Conservation (phyloP, 1,140 invertebrate genomes). For the Drosophila arizonae region DNA sequence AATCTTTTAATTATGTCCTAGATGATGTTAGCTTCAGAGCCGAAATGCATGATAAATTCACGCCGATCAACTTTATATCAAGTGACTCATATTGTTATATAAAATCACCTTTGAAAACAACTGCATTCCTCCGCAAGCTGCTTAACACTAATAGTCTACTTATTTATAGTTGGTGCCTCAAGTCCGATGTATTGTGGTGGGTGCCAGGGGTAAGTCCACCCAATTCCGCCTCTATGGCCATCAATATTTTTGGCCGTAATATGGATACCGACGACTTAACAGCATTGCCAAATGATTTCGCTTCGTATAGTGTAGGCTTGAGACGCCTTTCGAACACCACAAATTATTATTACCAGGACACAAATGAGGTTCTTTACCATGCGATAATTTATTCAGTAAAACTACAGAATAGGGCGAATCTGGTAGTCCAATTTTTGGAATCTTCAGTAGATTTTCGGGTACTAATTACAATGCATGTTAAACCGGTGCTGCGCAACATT, state of each 20-base stretch:
- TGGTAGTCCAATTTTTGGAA: conserved; percentile 17
- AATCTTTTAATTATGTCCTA: conserved; percentile 2
- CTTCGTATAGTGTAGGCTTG: background rate
- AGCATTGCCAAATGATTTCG: background rate
- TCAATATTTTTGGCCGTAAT: conserved; percentile 10
- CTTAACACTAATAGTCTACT: conserved; percentile 9
- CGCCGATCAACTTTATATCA: background rate
- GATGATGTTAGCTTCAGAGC: background rate
- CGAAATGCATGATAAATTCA: conserved; percentile 1
- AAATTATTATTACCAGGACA: background rate
- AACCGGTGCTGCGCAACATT: conserved; percentile 2
- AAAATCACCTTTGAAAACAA: background rate
- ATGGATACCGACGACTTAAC: background rate
- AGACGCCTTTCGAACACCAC: background rate
- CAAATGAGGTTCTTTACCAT: conserved; percentile 8
- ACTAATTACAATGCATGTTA: conserved; percentile 17
- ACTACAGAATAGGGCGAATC: background rate
- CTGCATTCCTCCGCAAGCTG: background rate
- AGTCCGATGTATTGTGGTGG: conserved; percentile 30
- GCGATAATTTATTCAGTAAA: conserved; percentile 15
- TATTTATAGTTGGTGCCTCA: conserved; percentile 20
- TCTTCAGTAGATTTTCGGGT: conserved; percentile 12
- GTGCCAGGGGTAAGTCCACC: conserved; percentile 1
- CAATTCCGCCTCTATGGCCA: conserved; percentile 10
- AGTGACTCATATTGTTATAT: conserved; percentile 1